These are phyloP conservation scores for Brienomyrus longianalis DNA, from an alignment of 2,113 vertebrate genomes.

Conservation along the genomic window DNA sequence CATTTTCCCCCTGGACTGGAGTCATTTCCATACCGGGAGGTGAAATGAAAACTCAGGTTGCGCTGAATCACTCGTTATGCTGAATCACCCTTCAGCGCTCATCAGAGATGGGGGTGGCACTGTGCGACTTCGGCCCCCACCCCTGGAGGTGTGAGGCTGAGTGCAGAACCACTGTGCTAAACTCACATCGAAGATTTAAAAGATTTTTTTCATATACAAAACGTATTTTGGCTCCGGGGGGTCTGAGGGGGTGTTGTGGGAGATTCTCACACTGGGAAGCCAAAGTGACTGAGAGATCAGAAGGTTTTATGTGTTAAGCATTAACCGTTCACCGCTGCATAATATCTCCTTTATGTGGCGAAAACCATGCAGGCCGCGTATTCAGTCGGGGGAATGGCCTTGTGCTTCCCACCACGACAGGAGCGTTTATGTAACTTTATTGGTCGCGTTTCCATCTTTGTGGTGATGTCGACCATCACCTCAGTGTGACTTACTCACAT, in stretches of 20 bases:
- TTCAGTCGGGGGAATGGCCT: not conserved
- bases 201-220: not conserved
- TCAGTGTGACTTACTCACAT: not conserved
- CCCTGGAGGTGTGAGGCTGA: not conserved
- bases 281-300: not conserved
- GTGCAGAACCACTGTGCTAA: not conserved
- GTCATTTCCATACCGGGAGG: constrained; percentile 7
- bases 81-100: not conserved
- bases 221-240: not conserved
- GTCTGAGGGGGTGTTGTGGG: not conserved
- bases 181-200: not conserved
- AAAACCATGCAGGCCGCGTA: not conserved
- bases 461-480: not conserved
- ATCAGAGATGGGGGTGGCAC: not conserved
- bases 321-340: not conserved
- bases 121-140: not conserved
- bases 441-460: not conserved
- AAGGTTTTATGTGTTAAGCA: not conserved
- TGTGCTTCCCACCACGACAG: not conserved
- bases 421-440: not conserved
- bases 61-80: constrained; percentile 11
- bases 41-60: constrained; percentile 6
- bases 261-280: not conserved
- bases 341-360: not conserved
- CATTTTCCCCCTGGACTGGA: not conserved